phyloP scores from a whole-genome alignment of 2,113 vertebrate genomes.

The Chionis minor region DNA sequence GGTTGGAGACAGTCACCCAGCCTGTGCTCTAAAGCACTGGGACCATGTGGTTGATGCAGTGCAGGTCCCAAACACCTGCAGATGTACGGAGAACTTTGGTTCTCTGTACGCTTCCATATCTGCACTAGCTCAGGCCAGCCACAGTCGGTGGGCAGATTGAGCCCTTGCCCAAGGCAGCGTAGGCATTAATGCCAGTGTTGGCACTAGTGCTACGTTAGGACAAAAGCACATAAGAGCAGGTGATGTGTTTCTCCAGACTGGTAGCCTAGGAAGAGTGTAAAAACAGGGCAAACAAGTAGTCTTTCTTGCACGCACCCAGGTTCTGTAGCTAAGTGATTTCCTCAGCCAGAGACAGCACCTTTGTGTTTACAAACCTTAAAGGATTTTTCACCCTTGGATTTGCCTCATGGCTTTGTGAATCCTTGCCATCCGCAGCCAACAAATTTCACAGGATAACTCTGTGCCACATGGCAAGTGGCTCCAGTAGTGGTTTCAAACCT shows the following conservation, averaged over 20 bases:
- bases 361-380: neutral
- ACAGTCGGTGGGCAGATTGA: neutral
- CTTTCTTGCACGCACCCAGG: neutral
- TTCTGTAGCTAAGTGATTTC: neutral
- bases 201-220: neutral
- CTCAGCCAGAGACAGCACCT: neutral
- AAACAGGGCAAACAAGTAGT: neutral
- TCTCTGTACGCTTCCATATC: neutral
- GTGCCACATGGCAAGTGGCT: fast-evolving
- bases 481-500: neutral
- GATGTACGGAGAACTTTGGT: neutral
- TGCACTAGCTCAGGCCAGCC: neutral
- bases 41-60: neutral
- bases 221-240: neutral
- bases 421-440: neutral
- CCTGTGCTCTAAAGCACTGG: fast-evolving
- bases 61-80: neutral
- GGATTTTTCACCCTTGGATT: neutral
- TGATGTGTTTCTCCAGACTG: neutral
- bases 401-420: neutral
- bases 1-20: neutral
- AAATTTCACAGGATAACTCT: neutral
- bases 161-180: neutral
- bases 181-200: neutral
- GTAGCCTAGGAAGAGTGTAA: neutral